phyloP scores from a whole-genome alignment of 2,888 invertebrate species.

The Tenthredo livida region DNA sequence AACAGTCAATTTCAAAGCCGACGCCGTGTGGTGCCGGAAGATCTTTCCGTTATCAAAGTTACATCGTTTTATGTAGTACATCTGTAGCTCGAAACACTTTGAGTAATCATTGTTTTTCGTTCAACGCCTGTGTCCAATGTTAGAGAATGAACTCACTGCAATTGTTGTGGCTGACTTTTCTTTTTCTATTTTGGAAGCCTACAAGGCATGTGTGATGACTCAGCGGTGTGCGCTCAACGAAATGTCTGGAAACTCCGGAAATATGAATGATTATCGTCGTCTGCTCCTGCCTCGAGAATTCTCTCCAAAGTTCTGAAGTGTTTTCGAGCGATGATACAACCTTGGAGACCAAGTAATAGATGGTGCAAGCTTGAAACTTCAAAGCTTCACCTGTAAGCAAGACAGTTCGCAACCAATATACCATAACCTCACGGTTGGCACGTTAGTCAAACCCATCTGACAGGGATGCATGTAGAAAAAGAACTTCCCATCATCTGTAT shows the following conservation, averaged over 20 bases:
- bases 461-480: neutral
- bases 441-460: neutral
- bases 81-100: neutral
- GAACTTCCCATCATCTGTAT: neutral
- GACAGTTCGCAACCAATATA: neutral
- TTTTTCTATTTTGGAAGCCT: neutral
- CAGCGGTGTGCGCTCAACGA: neutral
- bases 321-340: constrained; percentile 20
- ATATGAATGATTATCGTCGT: neutral
- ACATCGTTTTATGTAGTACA: neutral
- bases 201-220: neutral
- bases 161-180: neutral
- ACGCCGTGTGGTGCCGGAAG: neutral
- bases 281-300: neutral
- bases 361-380: constrained; percentile 4
- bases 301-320: constrained; percentile 3
- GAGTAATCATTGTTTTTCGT: neutral
- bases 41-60: neutral
- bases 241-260: constrained; percentile 3
- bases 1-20: neutral
- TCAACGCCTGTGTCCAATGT: neutral
- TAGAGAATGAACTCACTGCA: neutral
- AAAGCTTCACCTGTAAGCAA: constrained; percentile 12
- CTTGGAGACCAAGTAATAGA: neutral
- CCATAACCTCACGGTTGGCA: neutral